Base-by-base conservation (phyloP, 2,888 invertebrate genomes). In the Macrophya alboannulata region DNA sequence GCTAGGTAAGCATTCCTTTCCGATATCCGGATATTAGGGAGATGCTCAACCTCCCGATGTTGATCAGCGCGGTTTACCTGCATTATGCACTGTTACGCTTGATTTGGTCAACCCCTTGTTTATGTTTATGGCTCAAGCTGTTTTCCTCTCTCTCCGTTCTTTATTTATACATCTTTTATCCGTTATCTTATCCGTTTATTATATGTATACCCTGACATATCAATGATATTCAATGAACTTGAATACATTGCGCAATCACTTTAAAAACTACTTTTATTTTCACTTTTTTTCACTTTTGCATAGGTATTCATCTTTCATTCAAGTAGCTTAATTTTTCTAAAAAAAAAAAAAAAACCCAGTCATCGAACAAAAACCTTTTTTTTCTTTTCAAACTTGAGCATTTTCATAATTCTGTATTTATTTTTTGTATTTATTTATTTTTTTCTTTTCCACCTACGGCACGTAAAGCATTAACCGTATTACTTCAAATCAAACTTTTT, bases 61-160 rank as follows among this genome's bases (percentile, higher is more conserved):
- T 62, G 59, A 62, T 81, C 12, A 81, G 12, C 68, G 83, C 68
- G 15, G 48, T 68, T 68, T 43, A 5, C 40, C 62, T n/a, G 59
- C 62, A 62, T 81, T 51, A 83, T 71, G 68, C 65, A 83, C 68
- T 48, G 68, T 83, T 83, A 83, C 62, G 68, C 83, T 71, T 43
- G 51, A 83, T 65, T 83, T 68, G 17, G 17, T 71, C 68, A 48
- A 15, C 48, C 31, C 83, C 71, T 25, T 83, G 83, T 85, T 85
- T 85, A 84, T 48, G 51, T 65, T 71, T 81, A 79, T 59, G 45
- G 79, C 79, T 68, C 51, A 68, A 85, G 65, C 48, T 84, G 84
- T 84, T 84, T 74, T 59, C 74, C 45, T 43, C 55, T 9, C 40
- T 76, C 43, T 43, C 48, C 65, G 12, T 81, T 48, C 12, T 17